Evolutionary conservation across 2,888 invertebrate species (phyloP), one percentile per base, ranked within the genome.

Genomic region (Anticlea derivata): DNA sequence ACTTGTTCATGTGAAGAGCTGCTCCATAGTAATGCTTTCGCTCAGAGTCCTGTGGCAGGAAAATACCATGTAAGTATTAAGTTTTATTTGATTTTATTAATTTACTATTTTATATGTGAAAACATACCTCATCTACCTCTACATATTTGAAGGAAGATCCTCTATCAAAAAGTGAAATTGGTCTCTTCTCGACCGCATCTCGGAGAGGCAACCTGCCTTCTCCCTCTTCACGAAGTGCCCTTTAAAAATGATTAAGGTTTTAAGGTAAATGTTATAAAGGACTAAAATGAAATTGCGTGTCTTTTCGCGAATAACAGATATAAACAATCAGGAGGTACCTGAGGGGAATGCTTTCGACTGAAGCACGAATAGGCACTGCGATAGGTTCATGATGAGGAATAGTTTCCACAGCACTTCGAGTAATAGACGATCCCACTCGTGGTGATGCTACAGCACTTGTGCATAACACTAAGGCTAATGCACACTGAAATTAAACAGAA

Each of bases 301-400:
- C 4, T 23, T 29, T 38, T 8, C n/a, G n/a, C n/a, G n/a, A n/a
- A n/a, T n/a, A n/a, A n/a, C n/a, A n/a, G n/a, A n/a, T n/a, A n/a
- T n/a, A n/a, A n/a, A n/a, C n/a, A 23, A n/a, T 23, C 1, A 1
- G 27, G 2, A 12, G 6, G n/a, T 77, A 91, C 91, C 85, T 86
- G 43, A 86, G 73, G 5, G 95, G 95, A 49, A 94, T 83, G 67
- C 93, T 94, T 81, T 96, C 96, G 1, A 96, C 95, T 1, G 96
- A 96, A 37, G 93, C 92, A 51, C 96, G 91, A 50, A 96, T 85
- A 0, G 96, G 96, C 17, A 78, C 61, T 5, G 82, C 75, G 29
- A 89, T 74, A 1, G 82, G 82, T 8, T 81, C 83, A 61, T 90
- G 90, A 45, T 76, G 70, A 6, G 90, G 90, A 7, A 86, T 68